Percentiles rank a stretch among this genome's conserved stretches.
Conservation (phyloP, 1,140 invertebrate genomes). For the Penaeus vannamei region DNA sequence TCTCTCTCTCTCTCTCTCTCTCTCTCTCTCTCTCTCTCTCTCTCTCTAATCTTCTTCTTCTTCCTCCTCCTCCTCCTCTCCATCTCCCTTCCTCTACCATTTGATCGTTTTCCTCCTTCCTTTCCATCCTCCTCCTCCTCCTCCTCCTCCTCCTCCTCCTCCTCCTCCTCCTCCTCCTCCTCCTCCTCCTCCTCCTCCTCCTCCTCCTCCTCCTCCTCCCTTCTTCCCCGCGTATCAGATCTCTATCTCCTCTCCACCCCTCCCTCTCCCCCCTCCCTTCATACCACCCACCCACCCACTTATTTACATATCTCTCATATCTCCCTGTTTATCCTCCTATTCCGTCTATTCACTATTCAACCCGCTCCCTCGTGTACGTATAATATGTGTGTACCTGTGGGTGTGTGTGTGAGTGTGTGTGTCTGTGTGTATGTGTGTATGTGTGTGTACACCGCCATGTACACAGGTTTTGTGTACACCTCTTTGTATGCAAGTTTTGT, state of each 20-base stretch:
- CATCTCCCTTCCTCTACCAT: background rate
- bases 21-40: background rate
- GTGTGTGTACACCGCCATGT: too few species aligned
- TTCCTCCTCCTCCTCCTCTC: background rate
- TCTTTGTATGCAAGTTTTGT: too few species aligned
- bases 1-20: slow-evolving; percentile 1
- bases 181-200: background rate
- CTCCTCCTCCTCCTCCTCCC: background rate
- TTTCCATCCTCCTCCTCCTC: background rate
- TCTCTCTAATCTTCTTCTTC: background rate
- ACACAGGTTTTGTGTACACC: too few species aligned
- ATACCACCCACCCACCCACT: background rate
- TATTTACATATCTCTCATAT: background rate
- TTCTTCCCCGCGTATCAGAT: background rate
- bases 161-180: background rate
- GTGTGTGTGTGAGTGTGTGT: too few species aligned
- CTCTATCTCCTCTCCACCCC: background rate
- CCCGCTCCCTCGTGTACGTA: background rate
- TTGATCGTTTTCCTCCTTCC: background rate
- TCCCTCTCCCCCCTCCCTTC: background rate
- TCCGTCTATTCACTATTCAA: background rate
- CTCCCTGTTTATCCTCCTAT: background rate
- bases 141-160: background rate
- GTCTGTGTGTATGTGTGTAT: too few species aligned
- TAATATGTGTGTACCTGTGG: too few species aligned